phyloP scores from a whole-genome alignment of 2,113 vertebrate species.

The Leucopternis melanops region DNA sequence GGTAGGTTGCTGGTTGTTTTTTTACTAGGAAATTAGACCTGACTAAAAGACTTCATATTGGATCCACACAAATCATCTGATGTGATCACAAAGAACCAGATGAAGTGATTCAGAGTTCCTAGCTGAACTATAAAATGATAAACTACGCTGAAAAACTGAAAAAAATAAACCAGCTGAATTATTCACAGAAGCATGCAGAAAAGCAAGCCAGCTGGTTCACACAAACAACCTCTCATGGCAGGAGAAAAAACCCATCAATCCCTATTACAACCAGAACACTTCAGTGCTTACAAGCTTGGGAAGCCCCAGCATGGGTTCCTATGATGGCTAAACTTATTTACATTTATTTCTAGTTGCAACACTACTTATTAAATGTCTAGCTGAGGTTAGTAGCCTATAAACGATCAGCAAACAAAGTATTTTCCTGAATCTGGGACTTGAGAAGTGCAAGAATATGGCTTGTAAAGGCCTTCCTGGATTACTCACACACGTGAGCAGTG shows the following conservation, averaged over 20 bases:
- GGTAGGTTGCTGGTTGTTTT: fast-evolving
- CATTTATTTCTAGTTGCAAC: not conserved
- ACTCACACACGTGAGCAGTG: not conserved
- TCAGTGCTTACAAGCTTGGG: not conserved
- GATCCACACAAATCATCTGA: not conserved
- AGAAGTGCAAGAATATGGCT: not conserved
- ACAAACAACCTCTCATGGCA: not conserved
- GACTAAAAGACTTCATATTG: not conserved
- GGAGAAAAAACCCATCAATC: not conserved
- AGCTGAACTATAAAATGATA: not conserved
- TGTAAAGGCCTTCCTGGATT: not conserved
- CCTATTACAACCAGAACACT: not conserved
- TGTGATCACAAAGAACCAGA: not conserved
- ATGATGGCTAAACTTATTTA: not conserved
- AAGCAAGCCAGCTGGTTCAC: not conserved
- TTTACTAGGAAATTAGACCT: not conserved
- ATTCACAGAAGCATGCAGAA: not conserved
- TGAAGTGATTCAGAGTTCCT: not conserved
- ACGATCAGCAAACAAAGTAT: not conserved
- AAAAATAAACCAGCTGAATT: not conserved
- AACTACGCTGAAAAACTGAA: not conserved
- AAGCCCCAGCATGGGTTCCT: not conserved
- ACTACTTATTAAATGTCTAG: not conserved
- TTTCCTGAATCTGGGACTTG: not conserved
- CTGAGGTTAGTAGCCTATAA: not conserved